Base-by-base conservation (phyloP, 64 coral and sea anemone genomes). In the Actinia tenebrosa region DNA sequence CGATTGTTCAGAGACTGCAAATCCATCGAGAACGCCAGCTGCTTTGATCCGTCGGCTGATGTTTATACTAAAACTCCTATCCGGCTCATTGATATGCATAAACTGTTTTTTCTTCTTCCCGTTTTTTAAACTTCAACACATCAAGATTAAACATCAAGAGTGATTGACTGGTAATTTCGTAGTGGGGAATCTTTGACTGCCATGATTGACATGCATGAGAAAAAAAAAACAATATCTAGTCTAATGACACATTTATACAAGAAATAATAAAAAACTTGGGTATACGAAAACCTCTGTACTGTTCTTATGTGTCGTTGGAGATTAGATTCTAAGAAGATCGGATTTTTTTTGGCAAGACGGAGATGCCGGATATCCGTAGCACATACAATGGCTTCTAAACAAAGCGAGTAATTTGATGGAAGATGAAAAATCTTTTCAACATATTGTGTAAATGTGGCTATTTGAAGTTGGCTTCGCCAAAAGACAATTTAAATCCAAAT, bases 11-110 rank as follows among this genome's bases (percentile, higher is more conserved):
- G 56, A 58, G 56, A 14, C 5, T 58, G 56, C 10, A 58, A 11
- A 58, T 58, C 56, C 13, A 11, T 11, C 63, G 63, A n/a, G 19
- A 6, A 23, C 7, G 20, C 19, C 63, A 66, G 63, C 63, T 66
- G 63, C 19, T 20, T 66, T 66, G 20, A 66, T 10, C 56, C 56
- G 56, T 66, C n/a, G 19, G 22, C 63, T 14, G 10, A 23, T 66
- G 63, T 66, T 23, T 66, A 22, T 66, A n/a, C 20, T 66, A 23
- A 18, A 16, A 61, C 3, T 66, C 5, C 63, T 66, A 61, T 66
- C 63, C 63, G 63, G 63, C 63, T 66, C 63, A 66, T 66, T 66
- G 63, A 66, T 66, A 66, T 66, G 63, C 63, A 23, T 14, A 66
- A 66, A 66, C 63, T 66, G 22, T 22, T 66, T 66, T 66, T 66